Evolutionary conservation across 1,140 invertebrate species (phyloP).

Genomic region (Leguminivora glycinivorella): DNA sequence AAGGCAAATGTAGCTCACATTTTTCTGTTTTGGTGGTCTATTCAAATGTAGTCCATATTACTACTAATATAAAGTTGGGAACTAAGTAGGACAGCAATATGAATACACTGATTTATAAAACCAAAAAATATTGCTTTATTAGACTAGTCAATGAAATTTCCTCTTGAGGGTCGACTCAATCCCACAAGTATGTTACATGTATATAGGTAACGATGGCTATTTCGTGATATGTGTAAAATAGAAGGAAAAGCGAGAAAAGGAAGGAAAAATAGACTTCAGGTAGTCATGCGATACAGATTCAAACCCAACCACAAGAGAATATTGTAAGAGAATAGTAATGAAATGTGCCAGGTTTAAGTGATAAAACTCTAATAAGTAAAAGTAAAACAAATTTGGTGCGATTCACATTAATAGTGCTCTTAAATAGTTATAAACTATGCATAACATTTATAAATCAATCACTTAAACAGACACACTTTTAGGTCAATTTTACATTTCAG

Average conservation of each 20-base stretch:
- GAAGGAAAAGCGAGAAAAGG: neutral
- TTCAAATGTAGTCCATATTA: too few relatives aligned
- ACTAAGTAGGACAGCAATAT: too few relatives aligned
- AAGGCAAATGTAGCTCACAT: too few relatives aligned
- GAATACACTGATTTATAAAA: too few relatives aligned
- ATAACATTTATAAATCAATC: neutral
- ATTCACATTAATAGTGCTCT: too few relatives aligned
- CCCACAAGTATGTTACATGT: constrained; percentile 5
- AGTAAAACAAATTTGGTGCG: too few relatives aligned
- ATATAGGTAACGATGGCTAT: neutral
- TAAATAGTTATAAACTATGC: too few relatives aligned
- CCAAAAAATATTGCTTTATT: too few relatives aligned
- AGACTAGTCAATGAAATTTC: too few relatives aligned
- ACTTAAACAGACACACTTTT: neutral
- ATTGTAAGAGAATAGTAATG: neutral
- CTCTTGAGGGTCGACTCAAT: too few relatives aligned
- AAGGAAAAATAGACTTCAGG: neutral
- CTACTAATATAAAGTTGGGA: too few relatives aligned
- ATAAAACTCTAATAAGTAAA: neutral
- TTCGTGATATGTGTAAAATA: neutral
- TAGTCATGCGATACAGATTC: neutral
- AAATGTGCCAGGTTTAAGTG: constrained; percentile 3
- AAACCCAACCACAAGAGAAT: neutral
- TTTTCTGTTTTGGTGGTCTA: too few relatives aligned
- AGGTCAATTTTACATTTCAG: neutral